Evolutionary conservation across 1,140 invertebrate genomes (phyloP), one percentile per base, ranked within the genome.

Genomic region (Ostrea edulis): DNA sequence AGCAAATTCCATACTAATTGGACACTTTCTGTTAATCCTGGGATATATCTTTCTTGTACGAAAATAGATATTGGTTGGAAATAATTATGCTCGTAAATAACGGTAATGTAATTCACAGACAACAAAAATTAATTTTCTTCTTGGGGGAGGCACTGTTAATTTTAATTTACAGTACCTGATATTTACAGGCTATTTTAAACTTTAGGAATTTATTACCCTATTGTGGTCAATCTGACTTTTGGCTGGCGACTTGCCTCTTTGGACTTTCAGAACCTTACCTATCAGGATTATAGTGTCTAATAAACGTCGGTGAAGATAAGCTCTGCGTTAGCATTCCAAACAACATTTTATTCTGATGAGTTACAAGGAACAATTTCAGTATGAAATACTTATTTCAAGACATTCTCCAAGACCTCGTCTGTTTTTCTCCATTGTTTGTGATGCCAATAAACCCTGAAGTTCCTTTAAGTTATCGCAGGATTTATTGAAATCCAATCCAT

Each of bases 261-360:
- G 55, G 55, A 62, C 35, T 44, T 62, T 62, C 55, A n/a, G n/a
- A n/a, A n/a, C n/a, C 7, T n/a, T 62, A 62, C 55, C 17, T 62
- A 62, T 62, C 55, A 62, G 55, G 55, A 62, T 20, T 62, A 20
- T 7, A 62, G 17, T 62, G 55, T n/a, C 20, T 62, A 62, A 62
- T 62, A 62, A 62, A 62, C 35, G 55, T 62, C 55, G 17, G n/a
- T 62, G 55, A 62, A 62, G 55, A 62, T 62, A 62, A 62, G 55
- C 55, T 17, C 55, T 20, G 17, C n/a, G 55, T 62, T 62, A n/a
- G 20, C 55, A 62, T 62, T 62, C 55, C 55, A 8, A n/a, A 20
- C 17, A 62, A 62, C 17, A 62, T 62, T 62, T 62, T 62, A n/a
- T 62, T 62, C n/a, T 17, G 11, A 17, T 62, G 55, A 62, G 20